phyloP scores from a whole-genome alignment of 2,888 invertebrate species.

The Hymenopus coronatus region DNA sequence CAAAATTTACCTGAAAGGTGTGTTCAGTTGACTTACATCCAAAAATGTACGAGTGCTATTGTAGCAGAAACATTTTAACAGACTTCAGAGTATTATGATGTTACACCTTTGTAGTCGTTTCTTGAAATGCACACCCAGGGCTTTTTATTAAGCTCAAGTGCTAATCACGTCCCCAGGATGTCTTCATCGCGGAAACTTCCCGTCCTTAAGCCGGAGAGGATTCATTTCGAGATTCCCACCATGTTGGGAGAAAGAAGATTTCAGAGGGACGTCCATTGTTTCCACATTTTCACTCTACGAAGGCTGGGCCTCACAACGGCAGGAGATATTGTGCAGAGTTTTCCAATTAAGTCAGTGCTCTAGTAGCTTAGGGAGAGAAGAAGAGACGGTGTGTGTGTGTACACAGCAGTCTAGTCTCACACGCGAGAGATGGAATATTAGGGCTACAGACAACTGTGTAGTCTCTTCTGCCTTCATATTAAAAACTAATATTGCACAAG shows the following conservation, averaged over 20 bases:
- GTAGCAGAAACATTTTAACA: too few relatives aligned
- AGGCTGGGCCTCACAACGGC: neutral
- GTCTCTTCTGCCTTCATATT: neutral
- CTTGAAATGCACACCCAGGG: too few relatives aligned
- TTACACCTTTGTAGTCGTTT: too few relatives aligned
- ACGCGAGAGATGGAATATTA: neutral
- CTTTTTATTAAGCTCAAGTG: neutral
- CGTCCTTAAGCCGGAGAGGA: neutral
- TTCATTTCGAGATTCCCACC: neutral
- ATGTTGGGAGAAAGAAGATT: neutral
- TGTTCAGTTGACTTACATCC: too few relatives aligned
- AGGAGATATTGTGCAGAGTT: constrained; percentile 1
- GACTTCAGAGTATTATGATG: too few relatives aligned
- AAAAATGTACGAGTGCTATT: too few relatives aligned
- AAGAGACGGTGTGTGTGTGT: neutral
- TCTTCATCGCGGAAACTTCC: neutral
- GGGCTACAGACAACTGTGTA: neutral
- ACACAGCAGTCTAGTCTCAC: neutral
- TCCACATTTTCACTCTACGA: neutral
- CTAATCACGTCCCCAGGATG: neutral
- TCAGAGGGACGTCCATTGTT: neutral
- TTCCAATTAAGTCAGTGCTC: constrained; percentile 4
- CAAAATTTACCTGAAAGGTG: too few relatives aligned
- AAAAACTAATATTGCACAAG: constrained; percentile 9
- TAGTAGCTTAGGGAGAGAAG: neutral